Evolutionary conservation across 2,113 vertebrate species (phyloP).

Genomic region (Malurus cyaneus): DNA sequence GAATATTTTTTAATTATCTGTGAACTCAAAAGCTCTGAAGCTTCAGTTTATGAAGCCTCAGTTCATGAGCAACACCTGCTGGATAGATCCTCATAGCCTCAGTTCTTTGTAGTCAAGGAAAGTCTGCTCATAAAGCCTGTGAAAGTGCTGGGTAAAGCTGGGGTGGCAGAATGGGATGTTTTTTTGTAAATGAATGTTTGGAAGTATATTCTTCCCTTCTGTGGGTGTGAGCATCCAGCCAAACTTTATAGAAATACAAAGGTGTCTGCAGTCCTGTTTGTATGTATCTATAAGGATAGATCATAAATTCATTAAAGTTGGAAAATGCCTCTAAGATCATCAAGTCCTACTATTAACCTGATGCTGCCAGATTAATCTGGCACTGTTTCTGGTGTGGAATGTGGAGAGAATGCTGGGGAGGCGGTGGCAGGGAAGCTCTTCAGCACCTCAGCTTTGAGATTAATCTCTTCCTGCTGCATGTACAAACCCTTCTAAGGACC

Average conservation of each 20-base stretch:
- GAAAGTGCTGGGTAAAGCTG: background rate
- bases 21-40: background rate
- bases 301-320: background rate
- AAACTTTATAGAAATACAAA: background rate
- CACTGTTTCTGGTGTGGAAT: background rate
- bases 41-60: background rate
- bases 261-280: accelerated
- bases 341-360: background rate
- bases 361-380: background rate
- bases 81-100: background rate
- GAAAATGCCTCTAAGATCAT: background rate
- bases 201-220: background rate
- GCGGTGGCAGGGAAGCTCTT: background rate
- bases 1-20: background rate
- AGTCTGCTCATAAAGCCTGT: background rate
- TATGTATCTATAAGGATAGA: background rate
- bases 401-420: background rate
- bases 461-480: accelerated
- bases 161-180: background rate
- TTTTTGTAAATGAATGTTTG: background rate
- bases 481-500: background rate
- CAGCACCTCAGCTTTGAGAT: background rate
- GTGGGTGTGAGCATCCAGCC: background rate
- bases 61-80: background rate
- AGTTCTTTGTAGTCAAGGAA: background rate